Base-by-base conservation (phyloP, 2,888 invertebrate species). In the Brachyopa scutellaris region DNA sequence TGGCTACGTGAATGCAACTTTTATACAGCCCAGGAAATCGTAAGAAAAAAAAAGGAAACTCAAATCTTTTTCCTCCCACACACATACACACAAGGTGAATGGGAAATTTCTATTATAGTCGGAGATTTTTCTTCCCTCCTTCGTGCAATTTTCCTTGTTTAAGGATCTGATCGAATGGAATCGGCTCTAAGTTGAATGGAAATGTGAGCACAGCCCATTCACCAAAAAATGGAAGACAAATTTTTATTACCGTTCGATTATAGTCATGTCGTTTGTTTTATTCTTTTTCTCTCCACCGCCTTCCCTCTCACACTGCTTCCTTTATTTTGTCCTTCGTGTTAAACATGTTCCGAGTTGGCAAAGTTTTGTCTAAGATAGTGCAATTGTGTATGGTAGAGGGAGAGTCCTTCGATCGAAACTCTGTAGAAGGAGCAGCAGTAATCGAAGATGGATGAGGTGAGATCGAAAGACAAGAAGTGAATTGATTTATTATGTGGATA, bases 401-500 rank as follows among this genome's bases (percentile, higher is more conserved):
- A 8, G 31, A 3, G 26, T 59, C 31, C 57, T 51, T 49, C 49
- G 7, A 11, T 19, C 29, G 26, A 26, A 6, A 26, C 11, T 19
- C 19, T 19, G 9, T 7, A 8, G 19, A 19, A 21, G 57, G 40
- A 36, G 29, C 33, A 31, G 11, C 29, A 40, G 57, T 55, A 17
- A 29, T 38, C 33, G 45, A 69, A 66, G 77, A 77, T 77, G 61
- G 66, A 77, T 70, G 82, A 82, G 70, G 82, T 82, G 77, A 82
- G 57, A 82, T 72, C 70, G 77, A 61, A 76, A 82, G 77, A 82
- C 82, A 82, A 77, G 77, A 77, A 72, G 77, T 72, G 82, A 82
- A 82, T 77, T 82, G 82, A 82, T 82, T 82, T 82, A 82, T 82
- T 77, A 66, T 82, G 77, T 72, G 82, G 82, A 82, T 82, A 77